phyloP scores from a whole-genome alignment of 2,888 invertebrate genomes.

The Copidosoma aretas region DNA sequence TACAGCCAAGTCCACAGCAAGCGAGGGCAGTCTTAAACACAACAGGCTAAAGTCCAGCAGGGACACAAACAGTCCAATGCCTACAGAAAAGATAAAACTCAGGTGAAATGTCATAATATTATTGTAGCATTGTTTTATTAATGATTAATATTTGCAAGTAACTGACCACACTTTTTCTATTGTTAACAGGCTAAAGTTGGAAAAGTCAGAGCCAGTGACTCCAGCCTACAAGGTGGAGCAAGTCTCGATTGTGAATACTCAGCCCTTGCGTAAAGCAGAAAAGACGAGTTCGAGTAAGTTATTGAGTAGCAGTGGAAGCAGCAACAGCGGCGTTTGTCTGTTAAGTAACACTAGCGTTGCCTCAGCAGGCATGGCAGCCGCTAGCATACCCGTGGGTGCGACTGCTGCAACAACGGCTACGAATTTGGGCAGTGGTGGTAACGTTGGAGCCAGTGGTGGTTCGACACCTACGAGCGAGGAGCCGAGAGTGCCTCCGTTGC shows the following conservation, averaged over 20 bases:
- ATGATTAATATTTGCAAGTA: neutral
- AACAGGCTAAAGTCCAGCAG: constrained; percentile 56
- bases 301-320: constrained; percentile 46
- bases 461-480: constrained; percentile 65
- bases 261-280: constrained; percentile 60
- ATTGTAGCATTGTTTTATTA: neutral
- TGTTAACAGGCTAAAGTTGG: constrained; percentile 70
- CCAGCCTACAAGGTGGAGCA: constrained; percentile 80
- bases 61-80: constrained; percentile 61
- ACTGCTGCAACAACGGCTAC: neutral
- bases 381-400: constrained; percentile 2
- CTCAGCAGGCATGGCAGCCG: constrained; percentile 18
- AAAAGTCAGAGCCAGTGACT: constrained; percentile 81
- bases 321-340: neutral
- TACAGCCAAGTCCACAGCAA: constrained; percentile 67
- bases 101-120: constrained; percentile 57
- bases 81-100: constrained; percentile 80
- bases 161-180: too few species aligned
- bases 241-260: constrained; percentile 74
- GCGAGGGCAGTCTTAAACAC: constrained; percentile 66
- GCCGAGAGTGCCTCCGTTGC: constrained; percentile 84
- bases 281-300: constrained; percentile 61
- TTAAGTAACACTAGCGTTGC: constrained; percentile 4
- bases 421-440: neutral
- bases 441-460: neutral